phyloP scores from a whole-genome alignment of 2,797 vertebrate species.

The Rhabdophis nuchalis region DNA sequence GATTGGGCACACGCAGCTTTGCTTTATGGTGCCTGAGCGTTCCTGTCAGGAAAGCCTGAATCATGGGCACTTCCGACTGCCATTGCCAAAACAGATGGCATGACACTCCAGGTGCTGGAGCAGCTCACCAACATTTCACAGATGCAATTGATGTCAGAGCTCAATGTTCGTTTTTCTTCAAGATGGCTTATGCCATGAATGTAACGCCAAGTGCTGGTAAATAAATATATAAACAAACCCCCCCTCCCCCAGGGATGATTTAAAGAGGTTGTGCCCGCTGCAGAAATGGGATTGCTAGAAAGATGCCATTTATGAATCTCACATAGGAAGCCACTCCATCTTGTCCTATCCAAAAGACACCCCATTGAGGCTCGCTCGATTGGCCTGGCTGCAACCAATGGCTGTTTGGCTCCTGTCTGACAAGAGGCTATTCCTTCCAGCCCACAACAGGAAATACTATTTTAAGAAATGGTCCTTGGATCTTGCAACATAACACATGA shows the following conservation, averaged over 20 bases:
- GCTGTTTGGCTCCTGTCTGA: neutral
- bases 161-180: neutral
- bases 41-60: constrained; percentile 51
- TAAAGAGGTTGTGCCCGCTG: neutral
- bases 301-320: neutral
- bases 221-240: constrained; percentile 13
- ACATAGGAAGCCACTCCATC: neutral
- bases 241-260: neutral
- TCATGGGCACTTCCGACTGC: constrained; percentile 35
- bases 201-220: neutral
- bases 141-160: constrained; percentile 16
- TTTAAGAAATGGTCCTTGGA: neutral
- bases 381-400: too few relatives aligned
- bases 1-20: neutral
- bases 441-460: neutral
- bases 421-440: neutral
- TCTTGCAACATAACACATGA: neutral
- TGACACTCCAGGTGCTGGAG: constrained; percentile 52
- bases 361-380: neutral
- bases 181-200: constrained; percentile 30
- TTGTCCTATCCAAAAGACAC: neutral
- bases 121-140: constrained; percentile 31
- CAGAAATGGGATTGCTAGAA: neutral
- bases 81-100: constrained; percentile 50
- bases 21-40: constrained; percentile 35